Evolutionary conservation across 1,140 invertebrate species (phyloP).

Genomic region (Penaeus vannamei): DNA sequence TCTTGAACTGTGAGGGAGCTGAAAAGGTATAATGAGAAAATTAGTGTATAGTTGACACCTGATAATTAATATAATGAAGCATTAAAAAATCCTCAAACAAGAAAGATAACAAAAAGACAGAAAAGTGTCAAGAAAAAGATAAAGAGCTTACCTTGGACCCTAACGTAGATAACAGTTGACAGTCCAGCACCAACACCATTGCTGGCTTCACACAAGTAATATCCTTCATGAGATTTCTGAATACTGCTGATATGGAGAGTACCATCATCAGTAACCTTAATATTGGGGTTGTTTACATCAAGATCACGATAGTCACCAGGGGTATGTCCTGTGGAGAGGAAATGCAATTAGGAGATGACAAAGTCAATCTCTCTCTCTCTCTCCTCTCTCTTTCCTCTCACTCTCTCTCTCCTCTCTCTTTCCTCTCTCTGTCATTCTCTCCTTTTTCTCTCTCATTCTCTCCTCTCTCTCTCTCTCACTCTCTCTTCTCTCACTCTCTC

Average conservation of each 20-base stretch:
- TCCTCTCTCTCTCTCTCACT: too few relatives aligned
- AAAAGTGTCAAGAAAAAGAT: constrained; percentile 36
- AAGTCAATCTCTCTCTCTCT: not conserved
- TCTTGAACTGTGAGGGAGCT: constrained; percentile 95
- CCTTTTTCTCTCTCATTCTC: too few relatives aligned
- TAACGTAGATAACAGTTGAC: constrained; percentile 92
- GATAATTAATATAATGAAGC: not conserved
- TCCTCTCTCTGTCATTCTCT: too few relatives aligned
- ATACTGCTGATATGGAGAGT: constrained; percentile 90
- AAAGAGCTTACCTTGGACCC: constrained; percentile 84
- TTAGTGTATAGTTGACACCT: not conserved
- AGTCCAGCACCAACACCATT: constrained; percentile 96
- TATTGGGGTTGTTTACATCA: constrained; percentile 85
- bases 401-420: too few relatives aligned
- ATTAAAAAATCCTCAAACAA: not conserved
- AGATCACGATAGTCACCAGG: constrained; percentile 94
- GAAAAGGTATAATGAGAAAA: constrained; percentile 67
- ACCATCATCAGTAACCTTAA: constrained; percentile 92
- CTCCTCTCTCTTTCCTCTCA: too few relatives aligned
- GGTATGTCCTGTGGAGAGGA: constrained; percentile 80
- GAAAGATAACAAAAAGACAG: not conserved
- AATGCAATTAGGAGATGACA: constrained; percentile 26
- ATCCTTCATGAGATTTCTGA: constrained; percentile 92
- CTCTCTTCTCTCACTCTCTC: too few relatives aligned
- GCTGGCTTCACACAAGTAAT: constrained; percentile 95